Evolutionary conservation across 1,140 invertebrate species (phyloP), one percentile per base, ranked within the genome.

Genomic region (Idris sp.): DNA sequence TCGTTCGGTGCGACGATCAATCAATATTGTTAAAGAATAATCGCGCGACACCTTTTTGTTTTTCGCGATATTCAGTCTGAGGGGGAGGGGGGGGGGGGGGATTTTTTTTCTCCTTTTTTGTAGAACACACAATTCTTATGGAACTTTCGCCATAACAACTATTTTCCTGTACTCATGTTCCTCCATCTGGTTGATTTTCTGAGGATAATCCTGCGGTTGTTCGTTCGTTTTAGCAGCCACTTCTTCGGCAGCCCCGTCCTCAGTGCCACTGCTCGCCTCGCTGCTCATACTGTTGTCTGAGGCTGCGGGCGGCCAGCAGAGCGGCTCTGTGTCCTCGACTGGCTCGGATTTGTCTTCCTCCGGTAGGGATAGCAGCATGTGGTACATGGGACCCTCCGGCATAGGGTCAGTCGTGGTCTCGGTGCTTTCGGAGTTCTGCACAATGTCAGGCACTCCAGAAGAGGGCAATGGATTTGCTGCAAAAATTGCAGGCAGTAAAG

Each of bases 91-190:
- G n/a, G n/a, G n/a, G n/a, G n/a, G n/a, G n/a, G n/a, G n/a, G n/a
- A n/a, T n/a, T n/a, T n/a, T n/a, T n/a, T n/a, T n/a, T n/a, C n/a
- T n/a, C n/a, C n/a, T n/a, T n/a, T n/a, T n/a, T n/a, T n/a, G n/a
- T n/a, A n/a, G n/a, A n/a, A n/a, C n/a, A n/a, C n/a, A n/a, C n/a
- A n/a, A n/a, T n/a, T n/a, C n/a, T n/a, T n/a, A n/a, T n/a, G 83
- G 77, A 44, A 82, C 74, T 41, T 74, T 80, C 16, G 83, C 79
- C 19, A 82, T 83, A 38, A 82, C 79, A 5, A 78, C 81, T 14
- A 87, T 83, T 71, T 87, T 84, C 46, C 82, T 81, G 43, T 86
- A 86, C 40, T 84, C 3, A 2, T 22, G 82, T 44, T 86, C 83
- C 11, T 62, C 72, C 1, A 33, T 33, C 18, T 46, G 40, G 16